Percentiles rank a stretch among this genome's conserved stretches.
Conservation (phyloP, 2,797 vertebrate genomes). For the Myioborus melanocephalus region DNA sequence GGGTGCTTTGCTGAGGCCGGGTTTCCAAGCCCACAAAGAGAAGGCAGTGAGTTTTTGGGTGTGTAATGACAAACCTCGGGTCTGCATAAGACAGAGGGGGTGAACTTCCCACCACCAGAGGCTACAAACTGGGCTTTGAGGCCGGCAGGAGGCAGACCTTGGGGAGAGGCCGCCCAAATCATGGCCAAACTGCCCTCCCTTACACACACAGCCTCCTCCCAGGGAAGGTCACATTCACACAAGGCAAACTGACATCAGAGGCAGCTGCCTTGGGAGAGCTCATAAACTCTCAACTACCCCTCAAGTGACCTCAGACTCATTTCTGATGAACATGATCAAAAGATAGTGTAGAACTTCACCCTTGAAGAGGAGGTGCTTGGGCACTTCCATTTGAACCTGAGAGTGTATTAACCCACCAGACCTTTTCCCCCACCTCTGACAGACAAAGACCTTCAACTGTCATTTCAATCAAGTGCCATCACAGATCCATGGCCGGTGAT, state of each 20-base stretch:
- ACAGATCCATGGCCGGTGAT: background rate
- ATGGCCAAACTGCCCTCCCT: background rate
- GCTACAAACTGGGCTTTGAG: background rate
- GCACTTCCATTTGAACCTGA: background rate
- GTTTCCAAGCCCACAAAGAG: background rate
- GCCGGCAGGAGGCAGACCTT: background rate
- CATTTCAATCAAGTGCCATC: background rate
- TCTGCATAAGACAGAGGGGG: background rate
- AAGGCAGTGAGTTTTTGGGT: background rate
- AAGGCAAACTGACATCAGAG: background rate
- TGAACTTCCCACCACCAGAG: background rate
- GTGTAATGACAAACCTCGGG: background rate
- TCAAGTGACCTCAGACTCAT: background rate
- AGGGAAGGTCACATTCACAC: background rate
- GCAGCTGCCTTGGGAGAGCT: background rate
- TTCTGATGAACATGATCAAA: background rate
- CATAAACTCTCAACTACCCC: background rate
- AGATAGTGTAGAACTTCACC: fast-evolving
- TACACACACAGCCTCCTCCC: fast-evolving
- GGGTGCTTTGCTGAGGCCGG: background rate
- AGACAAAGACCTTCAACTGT: background rate
- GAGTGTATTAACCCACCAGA: background rate
- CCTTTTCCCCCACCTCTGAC: background rate
- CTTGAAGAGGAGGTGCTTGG: background rate
- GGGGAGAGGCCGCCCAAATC: background rate